Evolutionary conservation across 2,888 invertebrate species (phyloP).

Genomic region (Omphaloscelis lunosa): DNA sequence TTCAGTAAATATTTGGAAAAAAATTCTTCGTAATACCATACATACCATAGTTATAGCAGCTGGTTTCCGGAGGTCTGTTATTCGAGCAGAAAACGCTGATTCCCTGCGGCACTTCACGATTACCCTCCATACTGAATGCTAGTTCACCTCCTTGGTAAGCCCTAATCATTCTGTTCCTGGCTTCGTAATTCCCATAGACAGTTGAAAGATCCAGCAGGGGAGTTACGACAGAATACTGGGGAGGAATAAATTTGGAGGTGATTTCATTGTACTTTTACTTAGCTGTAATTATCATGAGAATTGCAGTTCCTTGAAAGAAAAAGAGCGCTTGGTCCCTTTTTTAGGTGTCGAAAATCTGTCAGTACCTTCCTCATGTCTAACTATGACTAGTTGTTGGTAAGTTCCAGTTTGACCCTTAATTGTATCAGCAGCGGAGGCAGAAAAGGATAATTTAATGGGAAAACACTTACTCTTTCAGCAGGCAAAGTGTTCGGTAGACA

Average conservation of each 20-base stretch:
- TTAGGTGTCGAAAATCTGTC: background rate
- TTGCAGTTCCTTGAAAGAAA: background rate
- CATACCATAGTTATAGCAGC: slow-evolving; percentile 75
- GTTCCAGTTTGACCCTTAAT: background rate
- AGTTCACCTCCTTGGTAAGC: slow-evolving; percentile 68
- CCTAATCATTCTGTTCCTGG: slow-evolving; percentile 58
- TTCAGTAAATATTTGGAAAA: background rate
- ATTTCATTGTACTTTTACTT: background rate
- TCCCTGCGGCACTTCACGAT: slow-evolving; percentile 68
- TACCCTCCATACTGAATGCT: slow-evolving; percentile 67
- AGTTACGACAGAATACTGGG: slow-evolving; percentile 69
- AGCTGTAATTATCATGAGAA: background rate
- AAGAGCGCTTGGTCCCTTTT: background rate
- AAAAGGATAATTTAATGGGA: background rate
- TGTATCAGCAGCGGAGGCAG: background rate
- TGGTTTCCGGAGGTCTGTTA: slow-evolving; percentile 71
- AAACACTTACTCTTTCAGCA: slow-evolving; percentile 70
- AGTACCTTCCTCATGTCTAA: background rate
- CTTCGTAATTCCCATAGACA: slow-evolving; percentile 68
- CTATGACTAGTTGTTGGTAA: background rate
- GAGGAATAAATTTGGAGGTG: background rate
- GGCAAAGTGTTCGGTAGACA: slow-evolving; percentile 72
- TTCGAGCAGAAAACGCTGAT: slow-evolving; percentile 57
- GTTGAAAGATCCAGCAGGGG: slow-evolving; percentile 70
- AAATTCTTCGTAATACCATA: background rate